Evolutionary conservation across 2,113 vertebrate species (phyloP), one percentile per base, ranked within the genome.

Genomic region (Pundamilia nyererei): DNA sequence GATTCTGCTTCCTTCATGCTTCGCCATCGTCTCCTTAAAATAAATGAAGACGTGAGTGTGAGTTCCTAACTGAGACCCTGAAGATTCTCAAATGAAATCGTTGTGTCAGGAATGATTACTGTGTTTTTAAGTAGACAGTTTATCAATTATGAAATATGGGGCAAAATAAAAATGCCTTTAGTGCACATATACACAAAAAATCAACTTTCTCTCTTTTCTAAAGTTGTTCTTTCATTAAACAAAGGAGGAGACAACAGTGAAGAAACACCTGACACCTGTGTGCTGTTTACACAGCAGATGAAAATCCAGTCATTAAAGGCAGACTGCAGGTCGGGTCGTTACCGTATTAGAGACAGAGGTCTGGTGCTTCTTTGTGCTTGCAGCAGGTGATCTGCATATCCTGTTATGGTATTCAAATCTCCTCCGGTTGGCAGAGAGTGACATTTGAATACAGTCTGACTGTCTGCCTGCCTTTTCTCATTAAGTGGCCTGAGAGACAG

Each of bases 381-480:
- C 58, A 45, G 70, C 79, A 55, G 62, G 7, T 83, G 72, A 90
- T 82, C 6, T 89, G 80, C 85, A 83, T 68, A 81, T 89, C 79
- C 53, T 89, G 87, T 56, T 35, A n/a, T 88, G 83, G 81, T 75
- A 93, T 92, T 93, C 92, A 93, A 89, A 94, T 93, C 26, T 65
- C 45, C 51, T 14, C 21, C 4, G 65, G 54, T n/a, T 15, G 11
- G 65, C 55, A 65, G 19, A 45, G 49, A 87, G 40, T 82, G 86
- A 83, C 80, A 90, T 95, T 92, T 93, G 86, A 93, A 91, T 94
- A 79, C 70, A 80, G 84, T 0, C 60, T 24, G 88, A 15, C 19
- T 86, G 75, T 31, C 42, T 77, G 45, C 1, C 80, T 77, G 35
- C 72, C 45, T 77, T 51, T 26, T 55, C 42, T 86, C 68, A 26